Percentiles rank a stretch among this genome's conserved stretches.
phyloP scores from a whole-genome alignment of 2,113 vertebrate genomes.

The Corythornis vintsioides region DNA sequence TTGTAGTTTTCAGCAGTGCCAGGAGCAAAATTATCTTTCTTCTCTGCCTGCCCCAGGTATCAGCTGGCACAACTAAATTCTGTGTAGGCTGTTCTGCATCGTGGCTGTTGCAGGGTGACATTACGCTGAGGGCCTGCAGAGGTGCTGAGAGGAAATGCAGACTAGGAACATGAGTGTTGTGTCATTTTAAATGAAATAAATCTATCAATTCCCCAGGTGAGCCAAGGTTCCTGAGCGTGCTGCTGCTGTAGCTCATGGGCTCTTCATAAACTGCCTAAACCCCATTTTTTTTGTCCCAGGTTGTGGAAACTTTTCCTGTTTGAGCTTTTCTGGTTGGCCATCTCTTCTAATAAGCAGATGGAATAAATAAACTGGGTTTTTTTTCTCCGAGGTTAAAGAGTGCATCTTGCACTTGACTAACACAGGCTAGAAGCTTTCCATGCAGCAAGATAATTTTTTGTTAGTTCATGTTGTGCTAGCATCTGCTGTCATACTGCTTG shows the following conservation, averaged over 20 bases:
- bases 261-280: slow-evolving; percentile 26
- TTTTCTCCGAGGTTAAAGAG: neutral
- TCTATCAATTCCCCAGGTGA: neutral
- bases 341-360: neutral
- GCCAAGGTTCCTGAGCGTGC: neutral
- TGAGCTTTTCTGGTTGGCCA: neutral
- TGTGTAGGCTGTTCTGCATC: neutral
- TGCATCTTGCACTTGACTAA: slow-evolving; percentile 13
- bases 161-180: neutral
- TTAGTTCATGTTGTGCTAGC: neutral
- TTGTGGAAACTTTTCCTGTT: neutral
- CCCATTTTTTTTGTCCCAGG: neutral
- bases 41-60: neutral
- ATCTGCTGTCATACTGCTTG: neutral
- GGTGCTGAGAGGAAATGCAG: neutral
- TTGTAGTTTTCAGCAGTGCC: neutral
- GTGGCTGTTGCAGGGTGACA: neutral
- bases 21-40: neutral
- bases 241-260: neutral
- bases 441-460: neutral
- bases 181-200: neutral
- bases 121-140: neutral
- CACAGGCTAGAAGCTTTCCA: neutral
- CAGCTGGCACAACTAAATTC: neutral
- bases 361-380: neutral